Evolutionary conservation across 1,140 invertebrate species (phyloP), one percentile per base, ranked within the genome.

Genomic region (Calephelis virginiensis): DNA sequence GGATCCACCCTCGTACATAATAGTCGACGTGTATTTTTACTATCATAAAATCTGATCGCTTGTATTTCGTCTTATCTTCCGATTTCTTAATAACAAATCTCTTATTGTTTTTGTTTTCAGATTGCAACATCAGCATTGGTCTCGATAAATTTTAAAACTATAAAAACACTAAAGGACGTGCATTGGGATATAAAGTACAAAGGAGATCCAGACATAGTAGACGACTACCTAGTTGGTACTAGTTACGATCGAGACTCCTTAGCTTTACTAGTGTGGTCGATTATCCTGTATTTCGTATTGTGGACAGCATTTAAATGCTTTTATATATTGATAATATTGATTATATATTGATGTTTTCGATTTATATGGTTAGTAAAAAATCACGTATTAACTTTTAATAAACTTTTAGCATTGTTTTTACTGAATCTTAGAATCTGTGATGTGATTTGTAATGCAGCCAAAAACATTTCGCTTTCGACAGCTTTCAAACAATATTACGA

Each of bases 291-390:
- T 59, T 38, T 37, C 53, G 28, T 59, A 28, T 12, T 37, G 53
- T 59, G 53, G 53, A 59, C 28, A 10, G 9, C 11, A 38, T 37
- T 59, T 2, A 59, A 59, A 6, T 59, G 53, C 53, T 59, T 59
- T 59, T 59, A 59, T 11, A 59, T 59, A 8, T 6, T 59, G 10
- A 59, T 59, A 28, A 59, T 59, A n/a, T n/a, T n/a, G n/a, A 17
- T 38, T 2, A 5, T 59, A n/a, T 59, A 11, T 37, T 59, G 12
- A 59, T 59, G 7, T n/a, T 37, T 38, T 37, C 53, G 3, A 12
- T 59, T 12, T 59, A 12, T 59, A 59, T 11, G 53, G 53, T 59
- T 12, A 37, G 12, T 38, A 43, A 43, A 43, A 7, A 8, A 43
- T 43, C 6, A 8, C 40, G 5, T 28, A 28, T 28, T 28, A 28